Evolutionary conservation across 2,797 vertebrate species (phyloP).

Genomic region (Coreius guichenoti): DNA sequence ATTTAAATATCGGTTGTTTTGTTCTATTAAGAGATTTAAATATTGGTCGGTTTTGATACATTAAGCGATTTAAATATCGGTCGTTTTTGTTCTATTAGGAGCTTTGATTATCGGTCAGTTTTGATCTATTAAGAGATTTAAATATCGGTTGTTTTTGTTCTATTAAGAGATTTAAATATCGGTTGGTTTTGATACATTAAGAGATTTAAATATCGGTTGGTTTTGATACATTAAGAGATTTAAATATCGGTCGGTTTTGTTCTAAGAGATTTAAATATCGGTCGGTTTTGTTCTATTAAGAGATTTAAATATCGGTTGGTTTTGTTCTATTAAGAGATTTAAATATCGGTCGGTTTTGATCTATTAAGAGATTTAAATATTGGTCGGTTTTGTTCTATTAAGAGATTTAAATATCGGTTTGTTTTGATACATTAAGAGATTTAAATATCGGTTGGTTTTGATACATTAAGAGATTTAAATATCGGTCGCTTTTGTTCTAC

Average conservation of each 20-base stretch:
- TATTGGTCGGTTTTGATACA: no score
- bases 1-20: no score
- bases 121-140: no score
- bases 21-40: no score
- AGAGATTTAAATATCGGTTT: background rate
- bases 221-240: background rate
- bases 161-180: no score
- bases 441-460: background rate
- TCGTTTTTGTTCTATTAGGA: no score
- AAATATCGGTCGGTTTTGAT: background rate
- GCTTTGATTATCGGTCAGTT: no score
- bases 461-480: background rate
- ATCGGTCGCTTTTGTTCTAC: background rate
- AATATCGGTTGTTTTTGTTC: no score
- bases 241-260: background rate
- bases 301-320: background rate
- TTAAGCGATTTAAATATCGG: no score
- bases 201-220: background rate
- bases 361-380: background rate
- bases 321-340: background rate
- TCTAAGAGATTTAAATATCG: no score
- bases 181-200: no score
- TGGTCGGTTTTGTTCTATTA: fast-evolving
- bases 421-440: background rate
- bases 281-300: background rate